Evolutionary conservation across 1,140 invertebrate species (phyloP), one percentile per base, ranked within the genome.

Genomic region (Eupristina koningsbergeri): DNA sequence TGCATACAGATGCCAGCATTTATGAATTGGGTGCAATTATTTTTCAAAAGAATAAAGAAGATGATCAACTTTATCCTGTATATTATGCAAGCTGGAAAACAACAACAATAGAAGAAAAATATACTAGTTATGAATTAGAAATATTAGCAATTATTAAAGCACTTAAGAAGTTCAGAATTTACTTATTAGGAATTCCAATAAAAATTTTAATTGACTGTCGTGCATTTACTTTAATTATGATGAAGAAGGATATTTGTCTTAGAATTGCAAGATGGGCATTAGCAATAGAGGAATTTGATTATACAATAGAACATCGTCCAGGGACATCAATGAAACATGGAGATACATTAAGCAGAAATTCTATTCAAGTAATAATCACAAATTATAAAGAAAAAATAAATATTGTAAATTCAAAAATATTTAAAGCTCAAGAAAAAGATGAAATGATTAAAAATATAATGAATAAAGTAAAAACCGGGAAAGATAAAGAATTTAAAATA

Each of bases 1-100:
- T 92, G 17, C 86, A 88, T 39, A 29, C 29, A n/a, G 29, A 64
- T 31, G 63, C 29, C 5, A 31, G 26, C 5, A n/a, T 64, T 3
- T 19, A 61, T 5, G 53, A 19, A 61, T n/a, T 11, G 7, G 53
- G 53, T n/a, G 53, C 53, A 3, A 61, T 61, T 8, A 5, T 61
- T 7, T 19, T 61, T 5, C 53, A 61, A 61, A 22, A n/a, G 26
- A 22, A 19, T n/a, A n/a, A n/a, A 8, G 7, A 7, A 3, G 53
- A 31, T 6, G 63, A 64, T 31, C 26, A 29, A 6, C 11, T n/a
- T 7, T 13, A 31, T 19, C 17, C 53, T 22, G 53, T 61, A 5
- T 61, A 61, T 19, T 61, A 61, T 19, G 3, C 22, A 19, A 61
- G 53, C 53, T 3, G 53, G 5, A 61, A 61, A 61, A 61, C 5